Percentiles rank a stretch among this genome's conserved stretches.
phyloP scores from a whole-genome alignment of 1,140 invertebrate genomes.

The Lepidostoma basale region DNA sequence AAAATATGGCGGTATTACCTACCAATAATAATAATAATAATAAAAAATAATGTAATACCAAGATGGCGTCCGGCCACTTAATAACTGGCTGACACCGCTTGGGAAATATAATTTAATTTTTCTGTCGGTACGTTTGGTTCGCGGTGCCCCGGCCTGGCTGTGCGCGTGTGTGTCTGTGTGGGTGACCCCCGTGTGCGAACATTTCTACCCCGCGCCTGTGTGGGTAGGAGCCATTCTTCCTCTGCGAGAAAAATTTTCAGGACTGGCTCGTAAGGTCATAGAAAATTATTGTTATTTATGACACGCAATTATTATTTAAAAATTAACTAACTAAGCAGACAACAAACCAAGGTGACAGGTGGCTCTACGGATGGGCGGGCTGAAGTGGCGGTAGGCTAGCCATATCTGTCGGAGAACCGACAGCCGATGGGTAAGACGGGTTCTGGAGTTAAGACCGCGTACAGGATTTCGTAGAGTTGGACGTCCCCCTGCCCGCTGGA shows the following conservation, averaged over 20 bases:
- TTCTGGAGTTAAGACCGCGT: no score
- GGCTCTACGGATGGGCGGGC: no score
- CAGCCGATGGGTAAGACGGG: no score
- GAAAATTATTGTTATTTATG: no score
- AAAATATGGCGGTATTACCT: constrained; percentile 39
- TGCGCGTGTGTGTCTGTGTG: constrained; percentile 2
- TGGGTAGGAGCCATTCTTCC: constrained; percentile 43
- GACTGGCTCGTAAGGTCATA: constrained; percentile 33
- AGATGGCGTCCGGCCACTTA: constrained; percentile 63
- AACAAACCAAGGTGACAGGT: no score
- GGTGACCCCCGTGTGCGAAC: constrained; percentile 38
- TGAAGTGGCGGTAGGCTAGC: no score
- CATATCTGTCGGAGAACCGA: no score
- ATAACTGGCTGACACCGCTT: constrained; percentile 64
- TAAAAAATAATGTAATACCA: constrained; percentile 48
- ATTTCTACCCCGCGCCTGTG: constrained; percentile 31
- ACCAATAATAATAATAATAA: constrained; percentile 45
- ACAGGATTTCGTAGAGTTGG: no score
- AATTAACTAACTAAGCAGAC: no score
- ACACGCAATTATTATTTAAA: no score
- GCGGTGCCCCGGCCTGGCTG: constrained; percentile 28
- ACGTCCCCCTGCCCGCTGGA: no score
- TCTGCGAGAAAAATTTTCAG: constrained; percentile 44
- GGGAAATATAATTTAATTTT: constrained; percentile 65
- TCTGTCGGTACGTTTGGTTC: constrained; percentile 51